Conservation (phyloP, 2,797 vertebrate species). For the Oreochromis grahami region DNA sequence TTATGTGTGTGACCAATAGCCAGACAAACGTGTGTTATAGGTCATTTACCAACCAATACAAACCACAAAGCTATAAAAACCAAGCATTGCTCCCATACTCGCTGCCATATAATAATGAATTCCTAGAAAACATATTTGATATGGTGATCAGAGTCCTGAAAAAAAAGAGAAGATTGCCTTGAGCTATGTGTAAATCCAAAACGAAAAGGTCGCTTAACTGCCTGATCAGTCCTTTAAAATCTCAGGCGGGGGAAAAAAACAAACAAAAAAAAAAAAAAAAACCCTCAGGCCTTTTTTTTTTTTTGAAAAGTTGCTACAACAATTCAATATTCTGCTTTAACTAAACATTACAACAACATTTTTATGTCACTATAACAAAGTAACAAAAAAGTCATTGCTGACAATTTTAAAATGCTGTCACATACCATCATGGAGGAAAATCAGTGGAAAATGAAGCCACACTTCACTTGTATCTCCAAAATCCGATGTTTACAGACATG, state of each 20-base stretch:
- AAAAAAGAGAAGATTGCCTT: background rate
- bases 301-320: background rate
- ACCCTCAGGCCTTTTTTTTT: background rate
- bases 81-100: background rate
- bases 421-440: background rate
- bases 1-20: background rate
- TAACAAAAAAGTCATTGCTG: fast-evolving
- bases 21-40: background rate
- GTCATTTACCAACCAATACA: background rate
- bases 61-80: background rate
- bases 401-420: fast-evolving
- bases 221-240: fast-evolving
- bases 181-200: background rate
- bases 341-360: background rate
- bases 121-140: background rate
- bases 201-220: fast-evolving
- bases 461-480: background rate
- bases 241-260: background rate
- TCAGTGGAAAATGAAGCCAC: background rate
- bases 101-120: background rate
- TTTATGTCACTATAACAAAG: background rate
- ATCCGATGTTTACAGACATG: background rate
- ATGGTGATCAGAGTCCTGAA: background rate
- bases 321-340: background rate
- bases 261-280: too few relatives aligned